Conservation (phyloP, 2,113 vertebrate genomes). For the Arothron firmamentum region DNA sequence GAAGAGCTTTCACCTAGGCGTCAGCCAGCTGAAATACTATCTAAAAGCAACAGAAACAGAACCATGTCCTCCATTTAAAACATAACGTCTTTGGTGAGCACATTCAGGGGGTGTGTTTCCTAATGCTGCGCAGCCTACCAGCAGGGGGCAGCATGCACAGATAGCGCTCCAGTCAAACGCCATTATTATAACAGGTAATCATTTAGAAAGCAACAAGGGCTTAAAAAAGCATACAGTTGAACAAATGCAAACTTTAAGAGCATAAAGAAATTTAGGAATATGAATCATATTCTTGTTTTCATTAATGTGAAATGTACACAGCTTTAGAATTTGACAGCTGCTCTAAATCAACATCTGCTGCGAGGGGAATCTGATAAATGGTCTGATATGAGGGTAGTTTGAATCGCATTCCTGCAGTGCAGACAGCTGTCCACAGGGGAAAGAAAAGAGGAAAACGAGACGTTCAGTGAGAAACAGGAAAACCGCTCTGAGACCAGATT, state of each 20-base stretch:
- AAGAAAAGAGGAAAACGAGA: slow-evolving; percentile 72
- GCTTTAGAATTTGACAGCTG: not conserved
- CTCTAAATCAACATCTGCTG: not conserved
- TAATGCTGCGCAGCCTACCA: too few relatives aligned
- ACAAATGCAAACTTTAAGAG: not conserved
- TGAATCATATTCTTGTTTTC: not conserved
- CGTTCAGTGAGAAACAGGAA: slow-evolving; percentile 76
- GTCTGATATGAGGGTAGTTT: slow-evolving; percentile 12
- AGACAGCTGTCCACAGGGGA: slow-evolving; percentile 53
- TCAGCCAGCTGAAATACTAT: too few relatives aligned
- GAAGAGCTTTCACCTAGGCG: slow-evolving; percentile 18
- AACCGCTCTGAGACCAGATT: slow-evolving; percentile 77
- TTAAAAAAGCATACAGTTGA: not conserved
- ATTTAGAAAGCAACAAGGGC: not conserved
- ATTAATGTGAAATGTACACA: not conserved
- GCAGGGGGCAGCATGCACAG: too few relatives aligned
- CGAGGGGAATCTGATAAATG: not conserved
- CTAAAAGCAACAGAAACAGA: too few relatives aligned
- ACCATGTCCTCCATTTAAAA: too few relatives aligned
- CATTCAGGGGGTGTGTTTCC: too few relatives aligned
- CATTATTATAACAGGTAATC: slow-evolving; percentile 1
- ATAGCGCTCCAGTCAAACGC: too few relatives aligned
- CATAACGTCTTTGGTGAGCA: too few relatives aligned
- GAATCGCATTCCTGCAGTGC: slow-evolving; percentile 60
- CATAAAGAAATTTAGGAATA: too few relatives aligned